These are phyloP conservation scores for Echinarachnius parma DNA, from an alignment of 53 echinoderm and acorn worm genomes.

Conservation along the genomic window DNA sequence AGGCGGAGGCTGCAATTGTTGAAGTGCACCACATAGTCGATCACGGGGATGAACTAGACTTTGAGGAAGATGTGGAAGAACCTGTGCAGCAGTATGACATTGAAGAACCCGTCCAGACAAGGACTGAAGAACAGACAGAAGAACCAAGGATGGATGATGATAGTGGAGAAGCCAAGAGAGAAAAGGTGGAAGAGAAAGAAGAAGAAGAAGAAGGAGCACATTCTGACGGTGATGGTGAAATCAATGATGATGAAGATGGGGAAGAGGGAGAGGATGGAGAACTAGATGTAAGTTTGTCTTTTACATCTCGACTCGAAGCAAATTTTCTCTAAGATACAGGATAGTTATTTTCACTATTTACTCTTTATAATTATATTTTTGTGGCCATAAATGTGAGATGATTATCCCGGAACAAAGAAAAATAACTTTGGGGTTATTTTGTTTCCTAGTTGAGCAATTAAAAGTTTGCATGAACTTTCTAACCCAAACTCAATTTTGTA, in stretches of 20 bases:
- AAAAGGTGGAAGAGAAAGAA: too few relatives aligned
- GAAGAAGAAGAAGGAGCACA: slow-evolving; percentile 56
- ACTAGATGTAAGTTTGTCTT: slow-evolving; percentile 41
- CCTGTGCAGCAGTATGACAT: slow-evolving; percentile 50
- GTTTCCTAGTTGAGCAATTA: too few relatives aligned
- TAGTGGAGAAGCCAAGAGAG: slow-evolving; percentile 13
- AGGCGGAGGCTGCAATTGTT: slow-evolving; percentile 49
- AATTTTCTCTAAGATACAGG: too few relatives aligned
- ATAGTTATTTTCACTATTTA: too few relatives aligned
- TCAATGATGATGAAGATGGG: slow-evolving; percentile 17
- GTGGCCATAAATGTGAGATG: too few relatives aligned
- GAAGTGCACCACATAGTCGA: slow-evolving; percentile 79
- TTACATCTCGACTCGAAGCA: too few relatives aligned
- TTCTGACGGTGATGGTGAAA: slow-evolving; percentile 57
- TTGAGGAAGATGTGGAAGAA: slow-evolving; percentile 90
- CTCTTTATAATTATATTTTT: too few relatives aligned
- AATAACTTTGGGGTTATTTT: too few relatives aligned
- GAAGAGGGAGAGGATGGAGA: slow-evolving; percentile 53
- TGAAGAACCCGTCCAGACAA: slow-evolving; percentile 14
- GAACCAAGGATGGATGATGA: slow-evolving; percentile 2
- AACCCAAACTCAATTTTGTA: too few relatives aligned
- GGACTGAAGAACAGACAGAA: too few relatives aligned
- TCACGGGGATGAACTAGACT: slow-evolving; percentile 90
- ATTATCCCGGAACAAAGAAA: too few relatives aligned
- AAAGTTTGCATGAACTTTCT: too few relatives aligned